Percentiles rank a stretch among this genome's conserved stretches.
Conservation (phyloP, 1,140 invertebrate genomes). For the Camponotus vicinus region DNA sequence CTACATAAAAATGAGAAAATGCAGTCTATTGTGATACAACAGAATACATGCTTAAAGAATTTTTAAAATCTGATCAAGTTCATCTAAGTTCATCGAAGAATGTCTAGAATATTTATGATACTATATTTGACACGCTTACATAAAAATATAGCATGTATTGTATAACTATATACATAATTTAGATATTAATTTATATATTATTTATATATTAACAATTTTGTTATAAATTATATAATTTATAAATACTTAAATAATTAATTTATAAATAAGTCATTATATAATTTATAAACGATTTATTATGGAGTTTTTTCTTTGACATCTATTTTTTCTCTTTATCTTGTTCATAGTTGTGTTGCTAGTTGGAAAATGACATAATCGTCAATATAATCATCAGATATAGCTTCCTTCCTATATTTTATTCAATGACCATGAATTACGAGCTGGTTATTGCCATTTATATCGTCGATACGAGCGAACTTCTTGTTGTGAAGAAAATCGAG, state of each 20-base stretch:
- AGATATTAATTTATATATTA: too few relatives aligned
- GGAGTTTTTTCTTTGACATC: too few relatives aligned
- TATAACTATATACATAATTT: too few relatives aligned
- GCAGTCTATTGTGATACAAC: not conserved
- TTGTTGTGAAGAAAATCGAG: not conserved
- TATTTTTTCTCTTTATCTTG: too few relatives aligned
- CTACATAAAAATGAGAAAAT: not conserved
- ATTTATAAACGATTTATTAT: too few relatives aligned
- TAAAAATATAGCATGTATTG: too few relatives aligned
- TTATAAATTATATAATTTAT: too few relatives aligned
- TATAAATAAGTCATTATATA: too few relatives aligned
- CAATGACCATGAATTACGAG: conserved; percentile 33
- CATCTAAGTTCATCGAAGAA: not conserved
- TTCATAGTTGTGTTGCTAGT: not conserved
- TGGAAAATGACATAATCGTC: not conserved
- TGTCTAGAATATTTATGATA: not conserved
- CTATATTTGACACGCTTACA: not conserved
- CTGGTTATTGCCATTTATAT: not conserved
- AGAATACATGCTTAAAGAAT: not conserved
- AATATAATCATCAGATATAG: not conserved
- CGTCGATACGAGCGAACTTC: not conserved
- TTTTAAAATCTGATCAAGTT: not conserved
- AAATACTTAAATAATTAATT: too few relatives aligned
- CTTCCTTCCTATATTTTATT: not conserved
- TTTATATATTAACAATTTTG: too few relatives aligned